Evolutionary conservation across 2,113 vertebrate species (phyloP), one percentile per base, ranked within the genome.

Genomic region (Gallinago undulata): DNA sequence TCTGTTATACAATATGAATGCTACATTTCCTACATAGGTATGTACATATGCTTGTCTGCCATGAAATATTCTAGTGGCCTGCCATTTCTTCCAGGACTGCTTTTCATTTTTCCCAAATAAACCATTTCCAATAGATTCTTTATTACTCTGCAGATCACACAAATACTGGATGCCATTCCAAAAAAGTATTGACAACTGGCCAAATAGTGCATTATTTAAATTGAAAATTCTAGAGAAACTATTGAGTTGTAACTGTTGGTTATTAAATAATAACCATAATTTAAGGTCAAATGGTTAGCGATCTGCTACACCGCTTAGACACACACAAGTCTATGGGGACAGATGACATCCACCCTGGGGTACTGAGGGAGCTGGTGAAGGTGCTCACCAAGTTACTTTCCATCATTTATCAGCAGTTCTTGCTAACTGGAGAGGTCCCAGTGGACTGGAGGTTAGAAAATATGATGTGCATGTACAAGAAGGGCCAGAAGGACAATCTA

Each of bases 401-500:
- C 50, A 51, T 51, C 25, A 12, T 51, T 51, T 51, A 8, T 33
- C 30, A 68, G 19, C 10, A 37, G 30, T 35, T 11, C 16, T 53
- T 37, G 9, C 9, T 89, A 47, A 53, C 13, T 5, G 0, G 7
- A 14, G 19, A 84, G 14, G 10, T 67, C 11, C 3, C 23, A 47
- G 13, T 19, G 50, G 6, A 24, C 33, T 45, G 66, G 8, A 51
- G 2, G 2, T 37, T 62, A 25, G 5, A 18, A 57, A 62, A 47
- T 41, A 6, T 45, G 18, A 56, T 1, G 3, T 10, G 3, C 21
- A 27, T 19, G 31, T 24, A 35, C 10, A 39, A 31, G 43, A 79
- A 53, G 21, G n/a, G 6, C 23, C 0, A 0, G 19, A 75, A 70
- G 11, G 8, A 59, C 4, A 5, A 75, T 47, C 3, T 0, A 0